Conservation (phyloP, 2,113 vertebrate genomes). For the mouse (Mus musculus) region GRCm39 chr11:96439001-96439500, state of each 20-base stretch:
- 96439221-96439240: not conserved
- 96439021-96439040: not conserved
- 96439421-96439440: not conserved
- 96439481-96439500: not conserved
- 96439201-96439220: not conserved
- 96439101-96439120: no score
- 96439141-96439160: not conserved
- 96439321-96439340: not conserved
- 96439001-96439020: not conserved
- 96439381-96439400: constrained; percentile 23
- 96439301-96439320: not conserved
- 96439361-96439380: not conserved
- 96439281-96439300: not conserved
- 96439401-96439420: not conserved
- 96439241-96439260: not conserved
- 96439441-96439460: not conserved
- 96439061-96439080: no score
- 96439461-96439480: not conserved
- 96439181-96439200: no score
- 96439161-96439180: no score
- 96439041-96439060: constrained; percentile 9
- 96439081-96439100: no score
- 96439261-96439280: not conserved
- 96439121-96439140: no score
- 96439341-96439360: constrained; percentile 30